Base-by-base conservation (phyloP, 2,113 vertebrate genomes). In the Callipepla californica region DNA sequence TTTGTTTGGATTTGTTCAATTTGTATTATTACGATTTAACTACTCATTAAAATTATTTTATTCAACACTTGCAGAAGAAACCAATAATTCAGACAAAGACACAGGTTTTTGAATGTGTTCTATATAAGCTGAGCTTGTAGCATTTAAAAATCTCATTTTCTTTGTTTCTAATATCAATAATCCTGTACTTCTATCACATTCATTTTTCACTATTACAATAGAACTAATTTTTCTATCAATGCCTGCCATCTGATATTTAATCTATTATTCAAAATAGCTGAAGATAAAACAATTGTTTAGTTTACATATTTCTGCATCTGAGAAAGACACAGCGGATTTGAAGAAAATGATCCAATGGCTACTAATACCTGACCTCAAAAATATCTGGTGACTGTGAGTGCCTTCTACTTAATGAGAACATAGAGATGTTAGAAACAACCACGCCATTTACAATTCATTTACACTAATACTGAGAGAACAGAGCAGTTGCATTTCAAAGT, bases 321-420 rank as follows among this genome's bases (percentile, higher is more conserved):
- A 7, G 19, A 67, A 59, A 26, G 13, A n/a, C 50, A 21, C n/a
- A 45, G n/a, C 59, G 48, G 19, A 36, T 50, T 32, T 34, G 38
- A 80, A 57, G 5, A 62, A 73, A 88, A 76, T n/a, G 25, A 67
- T 58, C 53, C 38, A 44, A 51, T 20, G 15, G 23, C 13, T 92
- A 21, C 36, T 53, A 65, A 25, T 50, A 44, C 0, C 1, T 62
- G 10, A 77, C 26, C 30, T 62, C 21, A 85, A 80, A 87, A 55
- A 45, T 2, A 0, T 1, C 16, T 20, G 53, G 13, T 5, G 86
- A 80, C 36, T 82, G 59, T 2, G 6, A 83, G 28, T 1, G 1
- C 61, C 38, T 76, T 84, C 58, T 53, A 73, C 7, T 36, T 62
- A 13, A 48, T 36, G 22, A 94, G 19, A 68, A 66, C 11, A 48